These are phyloP conservation scores for Drosophila nannoptera DNA, from an alignment of 1,140 invertebrate species.

Conservation along the genomic window DNA sequence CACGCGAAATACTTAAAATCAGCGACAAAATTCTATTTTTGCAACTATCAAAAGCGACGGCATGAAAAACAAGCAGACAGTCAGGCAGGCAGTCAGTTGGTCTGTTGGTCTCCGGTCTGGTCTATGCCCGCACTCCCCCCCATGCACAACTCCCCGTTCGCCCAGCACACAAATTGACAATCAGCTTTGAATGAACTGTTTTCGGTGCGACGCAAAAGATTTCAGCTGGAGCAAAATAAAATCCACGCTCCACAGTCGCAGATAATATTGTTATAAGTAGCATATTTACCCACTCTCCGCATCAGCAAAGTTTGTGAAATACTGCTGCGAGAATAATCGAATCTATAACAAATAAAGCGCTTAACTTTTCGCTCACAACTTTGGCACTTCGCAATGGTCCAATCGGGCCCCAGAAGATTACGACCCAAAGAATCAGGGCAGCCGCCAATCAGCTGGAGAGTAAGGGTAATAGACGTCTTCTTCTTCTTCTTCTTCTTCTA, in stretches of 20 bases:
- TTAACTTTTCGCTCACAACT: constrained; percentile 19
- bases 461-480: too few species aligned
- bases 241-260: constrained; percentile 13
- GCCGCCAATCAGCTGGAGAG: too few species aligned
- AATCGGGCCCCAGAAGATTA: constrained; percentile 23
- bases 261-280: constrained; percentile 38
- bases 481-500: too few species aligned
- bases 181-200: constrained; percentile 56
- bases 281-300: constrained; percentile 45
- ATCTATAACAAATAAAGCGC: background rate
- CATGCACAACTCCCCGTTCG: background rate
- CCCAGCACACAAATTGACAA: constrained; percentile 52
- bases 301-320: constrained; percentile 31
- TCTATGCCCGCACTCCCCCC: background rate
- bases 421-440: background rate
- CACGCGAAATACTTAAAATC: constrained; percentile 77
- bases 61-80: constrained; percentile 45
- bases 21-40: constrained; percentile 77
- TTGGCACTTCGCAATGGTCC: constrained; percentile 20
- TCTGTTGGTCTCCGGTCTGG: constrained; percentile 15
- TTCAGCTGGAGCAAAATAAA: constrained; percentile 12
- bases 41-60: constrained; percentile 60
- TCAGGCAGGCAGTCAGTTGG: constrained; percentile 37
- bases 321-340: constrained; percentile 19
- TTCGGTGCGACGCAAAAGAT: constrained; percentile 25